A percentile compares a stretch with the other conserved stretches of the same genome.
phyloP scores from a whole-genome alignment of 2,113 vertebrate genomes.

The Gila orcuttii region DNA sequence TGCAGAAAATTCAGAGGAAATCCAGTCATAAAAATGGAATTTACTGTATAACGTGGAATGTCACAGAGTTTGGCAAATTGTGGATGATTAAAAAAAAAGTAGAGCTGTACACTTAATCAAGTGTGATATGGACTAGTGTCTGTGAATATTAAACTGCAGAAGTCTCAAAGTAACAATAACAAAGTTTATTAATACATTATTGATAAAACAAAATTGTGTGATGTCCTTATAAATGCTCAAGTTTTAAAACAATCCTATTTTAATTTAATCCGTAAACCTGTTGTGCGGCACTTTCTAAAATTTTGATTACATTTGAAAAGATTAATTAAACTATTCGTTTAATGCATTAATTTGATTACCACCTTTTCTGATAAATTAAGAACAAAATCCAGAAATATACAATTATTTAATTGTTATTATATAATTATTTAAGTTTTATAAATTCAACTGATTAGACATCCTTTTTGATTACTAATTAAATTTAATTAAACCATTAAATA shows the following conservation, averaged over 20 bases:
- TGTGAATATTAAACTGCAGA: too few species aligned
- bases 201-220: too few species aligned
- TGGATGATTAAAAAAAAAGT: not conserved
- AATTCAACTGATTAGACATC: not conserved
- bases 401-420: too few species aligned
- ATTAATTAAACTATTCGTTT: not conserved
- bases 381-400: too few species aligned
- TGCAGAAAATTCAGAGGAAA: not conserved
- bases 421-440: not conserved
- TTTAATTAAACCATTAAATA: not conserved
- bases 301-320: not conserved
- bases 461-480: not conserved
- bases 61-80: not conserved
- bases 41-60: not conserved
- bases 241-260: not conserved
- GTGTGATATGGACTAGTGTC: too few species aligned
- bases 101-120: too few species aligned
- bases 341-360: not conserved
- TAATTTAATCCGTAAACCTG: not conserved
- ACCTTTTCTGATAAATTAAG: not conserved
- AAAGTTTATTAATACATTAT: not conserved
- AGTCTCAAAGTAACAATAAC: too few species aligned
- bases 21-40: not conserved
- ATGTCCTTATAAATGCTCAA: too few species aligned
- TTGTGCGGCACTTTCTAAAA: not conserved